Base-by-base conservation (phyloP, 2,888 invertebrate species). In the Crematogaster levior region DNA sequence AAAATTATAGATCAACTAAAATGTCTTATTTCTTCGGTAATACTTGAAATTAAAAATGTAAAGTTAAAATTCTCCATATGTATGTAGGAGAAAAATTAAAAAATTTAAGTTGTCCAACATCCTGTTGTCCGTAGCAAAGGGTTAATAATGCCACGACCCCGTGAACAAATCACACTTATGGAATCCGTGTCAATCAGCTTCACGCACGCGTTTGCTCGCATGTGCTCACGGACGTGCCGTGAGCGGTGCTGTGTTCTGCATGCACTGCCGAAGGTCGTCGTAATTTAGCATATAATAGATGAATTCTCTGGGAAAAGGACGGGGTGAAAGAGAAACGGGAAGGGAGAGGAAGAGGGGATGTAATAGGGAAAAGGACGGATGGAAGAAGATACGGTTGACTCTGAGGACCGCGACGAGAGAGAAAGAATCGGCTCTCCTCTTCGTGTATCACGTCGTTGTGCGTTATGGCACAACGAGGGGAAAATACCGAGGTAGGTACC, bases 401-500 rank as follows among this genome's bases (percentile, higher is more conserved):
- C 40, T 53, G 46, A 66, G 81, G 79, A 83, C 63, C 73, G 56
- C 63, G 79, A 66, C 40, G 81, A 83, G 74, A 81, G 82, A 63
- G 46, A 30, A 74, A 79, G 81, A 81, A 81, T 66, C 61, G 68
- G 82, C 75, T 85, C 83, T 84, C 87, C 81, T 84, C 82, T 75
- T 86, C 88, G 87, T 88, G 89, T 86, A 90, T 85, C 85, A 80
- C 87, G 89, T 81, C 85, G 88, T 43, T 65, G 92, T 92, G 92
- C 92, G 90, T 92, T 92, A 92, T 91, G 92, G 92, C 87, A 91
- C 90, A 90, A 90, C 87, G 90, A 90, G 88, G 87, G 87, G 84
- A 85, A 89, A 89, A 89, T 89, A 89, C 85, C 89, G 88, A 84
- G 87, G 88, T 88, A 85, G 89, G 86, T 89, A 89, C 86, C 88